A percentile compares a stretch with the other conserved stretches of the same genome.
phyloP scores from a whole-genome alignment of 2,113 vertebrate species.

The Heptranchias perlo region DNA sequence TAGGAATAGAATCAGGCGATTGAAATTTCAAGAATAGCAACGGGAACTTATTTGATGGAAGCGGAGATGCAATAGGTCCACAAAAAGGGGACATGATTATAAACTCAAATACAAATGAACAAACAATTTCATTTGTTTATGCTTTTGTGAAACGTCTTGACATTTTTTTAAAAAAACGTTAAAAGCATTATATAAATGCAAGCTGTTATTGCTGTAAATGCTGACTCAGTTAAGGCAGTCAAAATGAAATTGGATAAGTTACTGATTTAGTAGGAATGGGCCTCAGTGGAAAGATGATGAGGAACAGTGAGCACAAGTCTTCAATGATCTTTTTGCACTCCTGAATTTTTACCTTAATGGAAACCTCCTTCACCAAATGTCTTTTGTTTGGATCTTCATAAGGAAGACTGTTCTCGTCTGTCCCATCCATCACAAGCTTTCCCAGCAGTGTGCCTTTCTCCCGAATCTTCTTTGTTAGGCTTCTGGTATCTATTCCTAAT shows the following conservation, averaged over 20 bases:
- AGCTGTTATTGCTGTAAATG: not conserved
- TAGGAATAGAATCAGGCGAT: not conserved
- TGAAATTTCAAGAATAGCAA: not conserved
- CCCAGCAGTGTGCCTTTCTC: slow-evolving; percentile 86
- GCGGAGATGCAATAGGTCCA: not conserved
- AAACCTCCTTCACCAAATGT: slow-evolving; percentile 84
- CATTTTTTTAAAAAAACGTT: not conserved
- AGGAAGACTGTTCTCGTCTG: slow-evolving; percentile 50
- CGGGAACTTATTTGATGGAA: not conserved
- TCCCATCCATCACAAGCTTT: slow-evolving; percentile 74
- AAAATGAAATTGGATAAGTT: not conserved
- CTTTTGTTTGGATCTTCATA: slow-evolving; percentile 73
- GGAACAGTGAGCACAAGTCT: not conserved
- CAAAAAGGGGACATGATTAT: not conserved
- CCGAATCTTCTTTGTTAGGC: slow-evolving; percentile 84
- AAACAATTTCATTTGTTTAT: not conserved
- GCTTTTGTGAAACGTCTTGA: not conserved
- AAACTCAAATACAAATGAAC: not conserved
- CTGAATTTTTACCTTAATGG: slow-evolving; percentile 66
- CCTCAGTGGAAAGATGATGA: not conserved
- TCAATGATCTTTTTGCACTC: not conserved
- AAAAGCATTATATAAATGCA: not conserved
- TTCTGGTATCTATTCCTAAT: slow-evolving; percentile 81
- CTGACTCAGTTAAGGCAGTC: not conserved
- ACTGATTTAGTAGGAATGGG: not conserved